Base-by-base conservation (phyloP, 2,888 invertebrate species). In the Eumerus sabulonum region DNA sequence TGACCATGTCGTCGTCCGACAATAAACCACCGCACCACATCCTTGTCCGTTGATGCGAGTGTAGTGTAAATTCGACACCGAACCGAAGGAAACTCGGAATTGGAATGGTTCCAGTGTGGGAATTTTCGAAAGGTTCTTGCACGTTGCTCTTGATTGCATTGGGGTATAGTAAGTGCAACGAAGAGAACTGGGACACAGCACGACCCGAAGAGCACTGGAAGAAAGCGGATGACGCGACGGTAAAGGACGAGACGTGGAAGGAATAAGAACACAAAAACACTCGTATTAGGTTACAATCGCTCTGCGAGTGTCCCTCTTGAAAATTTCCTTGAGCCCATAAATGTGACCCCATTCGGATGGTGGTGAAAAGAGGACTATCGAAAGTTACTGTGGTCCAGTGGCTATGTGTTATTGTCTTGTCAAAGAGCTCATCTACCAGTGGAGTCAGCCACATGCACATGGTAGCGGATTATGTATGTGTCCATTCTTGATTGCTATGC, bases 301-400 rank as follows among this genome's bases (percentile, higher is more conserved):
- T 62, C 77, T 72, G n/a, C n/a, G 67, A 62, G 35, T 60, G 54
- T 59, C 66, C 45, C 76, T 66, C 71, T 81, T 66, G 54, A 66
- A 81, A 76, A 50, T 76, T 81, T 81, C 81, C 81, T 81, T 76
- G 76, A 76, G 81, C 81, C 66, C 76, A 76, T 81, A 81, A 76
- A 74, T 74, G 76, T 81, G 81, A 81, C 81, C 81, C 81, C 81
- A 81, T 76, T 81, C 66, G 62, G 70, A 71, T 81, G 76, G 76
- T 81, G 76, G 64, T 66, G 66, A 70, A 76, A 64, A 81, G n/a
- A 81, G 60, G 70, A 81, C 81, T 63, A 76, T 71, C 71, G 66
- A 76, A 76, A 81, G 66, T 71, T 76, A 71, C 57, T 13, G 40
- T 40, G 5, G 40, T 11, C 11, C 40, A 40, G 40, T 53, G 16